These are phyloP conservation scores for Coptotermes formosanus DNA, from an alignment of 1,140 invertebrate species.

Conservation along the genomic window DNA sequence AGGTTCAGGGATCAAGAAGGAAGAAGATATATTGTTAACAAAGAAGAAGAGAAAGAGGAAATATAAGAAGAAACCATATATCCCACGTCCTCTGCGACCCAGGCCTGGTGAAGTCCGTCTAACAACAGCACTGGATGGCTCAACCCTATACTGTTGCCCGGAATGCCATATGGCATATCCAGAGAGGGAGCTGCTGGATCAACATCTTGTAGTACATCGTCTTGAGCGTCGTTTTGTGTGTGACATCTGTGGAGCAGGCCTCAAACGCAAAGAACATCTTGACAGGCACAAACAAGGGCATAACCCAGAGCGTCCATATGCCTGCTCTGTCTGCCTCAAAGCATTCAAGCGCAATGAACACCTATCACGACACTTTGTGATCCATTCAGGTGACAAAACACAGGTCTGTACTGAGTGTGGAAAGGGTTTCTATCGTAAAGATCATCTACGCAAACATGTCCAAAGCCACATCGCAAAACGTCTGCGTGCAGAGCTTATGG, in stretches of 20 bases:
- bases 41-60: constrained; percentile 50
- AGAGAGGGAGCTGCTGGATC: constrained; percentile 47
- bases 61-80: constrained; percentile 40
- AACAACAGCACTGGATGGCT: constrained; percentile 47
- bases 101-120: constrained; percentile 52
- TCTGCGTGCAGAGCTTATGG: constrained; percentile 73
- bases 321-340: constrained; percentile 79
- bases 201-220: constrained; percentile 50
- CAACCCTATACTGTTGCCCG: constrained; percentile 50
- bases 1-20: constrained; percentile 42
- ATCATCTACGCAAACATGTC: constrained; percentile 76
- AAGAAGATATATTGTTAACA: constrained; percentile 42
- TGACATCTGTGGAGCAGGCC: constrained; percentile 42
- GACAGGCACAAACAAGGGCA: constrained; percentile 45
- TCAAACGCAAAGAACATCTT: constrained; percentile 46
- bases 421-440: constrained; percentile 74
- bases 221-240: constrained; percentile 41
- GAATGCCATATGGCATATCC: constrained; percentile 50
- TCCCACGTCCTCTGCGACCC: constrained; percentile 38
- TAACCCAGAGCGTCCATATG: constrained; percentile 54
- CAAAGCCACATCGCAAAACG: constrained; percentile 76
- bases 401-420: constrained; percentile 83
- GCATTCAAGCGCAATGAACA: constrained; percentile 85
- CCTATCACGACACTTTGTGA: constrained; percentile 78
- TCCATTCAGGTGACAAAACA: constrained; percentile 81